Conservation (phyloP, 2,113 vertebrate species). For the Callithrix jacchus region DNA sequence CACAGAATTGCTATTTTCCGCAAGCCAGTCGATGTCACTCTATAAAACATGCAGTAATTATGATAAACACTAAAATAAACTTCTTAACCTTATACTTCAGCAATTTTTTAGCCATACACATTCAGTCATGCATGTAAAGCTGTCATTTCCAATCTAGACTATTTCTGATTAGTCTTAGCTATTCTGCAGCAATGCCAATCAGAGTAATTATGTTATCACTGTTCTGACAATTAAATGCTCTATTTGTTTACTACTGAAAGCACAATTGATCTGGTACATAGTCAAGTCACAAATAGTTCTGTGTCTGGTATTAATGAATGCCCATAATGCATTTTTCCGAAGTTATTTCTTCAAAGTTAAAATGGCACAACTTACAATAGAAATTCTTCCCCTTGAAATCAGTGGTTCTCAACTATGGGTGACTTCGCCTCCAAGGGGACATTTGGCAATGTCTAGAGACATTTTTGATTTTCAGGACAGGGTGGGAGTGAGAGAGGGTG, state of each 20-base stretch:
- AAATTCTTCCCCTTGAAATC: not conserved
- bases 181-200: slow-evolving; percentile 79
- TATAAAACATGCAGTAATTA: slow-evolving; percentile 78
- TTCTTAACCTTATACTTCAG: slow-evolving; percentile 80
- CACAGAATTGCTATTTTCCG: slow-evolving; percentile 63
- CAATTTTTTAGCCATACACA: slow-evolving; percentile 75
- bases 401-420: not conserved
- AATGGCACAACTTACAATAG: not conserved
- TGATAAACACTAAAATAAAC: slow-evolving; percentile 71
- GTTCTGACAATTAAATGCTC: slow-evolving; percentile 80
- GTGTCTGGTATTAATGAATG: slow-evolving; percentile 62
- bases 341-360: slow-evolving; percentile 49
- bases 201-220: slow-evolving; percentile 76
- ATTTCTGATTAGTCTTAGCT: slow-evolving; percentile 78
- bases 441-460: not conserved
- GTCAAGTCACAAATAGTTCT: slow-evolving; percentile 59
- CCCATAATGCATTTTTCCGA: not conserved
- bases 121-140: slow-evolving; percentile 79
- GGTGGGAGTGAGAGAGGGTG: not conserved
- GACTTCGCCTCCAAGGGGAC: not conserved
- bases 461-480: not conserved
- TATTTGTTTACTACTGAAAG: slow-evolving; percentile 78
- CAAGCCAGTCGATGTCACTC: slow-evolving; percentile 57
- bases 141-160: slow-evolving; percentile 80
- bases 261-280: slow-evolving; percentile 61